Evolutionary conservation across 30 jellyfish, hydroid and myxozoan species (phyloP).

Genomic region (Mastigias papua): DNA sequence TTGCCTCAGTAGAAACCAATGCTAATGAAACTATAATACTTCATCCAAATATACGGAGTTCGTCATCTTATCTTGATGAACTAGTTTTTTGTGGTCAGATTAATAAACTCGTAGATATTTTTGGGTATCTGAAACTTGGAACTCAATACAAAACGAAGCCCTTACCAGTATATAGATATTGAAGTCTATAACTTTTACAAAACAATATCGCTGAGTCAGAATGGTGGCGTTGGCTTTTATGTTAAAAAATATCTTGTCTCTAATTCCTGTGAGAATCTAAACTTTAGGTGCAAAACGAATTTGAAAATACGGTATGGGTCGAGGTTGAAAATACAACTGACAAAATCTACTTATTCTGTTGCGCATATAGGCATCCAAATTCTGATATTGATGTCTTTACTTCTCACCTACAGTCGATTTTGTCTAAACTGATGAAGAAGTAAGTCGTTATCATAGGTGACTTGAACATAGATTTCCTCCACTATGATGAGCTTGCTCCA

Average conservation of each 20-base stretch:
- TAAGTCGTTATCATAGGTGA: slow-evolving; percentile 23
- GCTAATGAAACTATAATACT: neutral
- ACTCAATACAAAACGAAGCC: neutral
- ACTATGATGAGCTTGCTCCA: slow-evolving; percentile 4
- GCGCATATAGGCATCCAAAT: slow-evolving; percentile 23
- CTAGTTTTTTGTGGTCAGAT: neutral
- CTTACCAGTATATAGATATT: slow-evolving; percentile 5
- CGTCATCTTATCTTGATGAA: slow-evolving; percentile 16
- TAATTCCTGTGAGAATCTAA: slow-evolving; percentile 1
- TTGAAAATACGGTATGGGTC: slow-evolving; percentile 30
- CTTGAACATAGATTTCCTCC: neutral
- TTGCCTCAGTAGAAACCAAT: neutral
- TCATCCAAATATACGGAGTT: slow-evolving; percentile 31
- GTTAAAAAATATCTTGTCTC: neutral
- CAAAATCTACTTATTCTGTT: slow-evolving; percentile 2
- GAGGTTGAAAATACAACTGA: no score
- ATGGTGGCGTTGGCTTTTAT: no score
- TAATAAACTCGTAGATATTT: slow-evolving; percentile 6
- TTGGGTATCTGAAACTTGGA: slow-evolving; percentile 38
- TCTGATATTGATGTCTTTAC: slow-evolving; percentile 2
- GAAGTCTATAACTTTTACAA: slow-evolving; percentile 8
- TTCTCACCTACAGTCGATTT: neutral
- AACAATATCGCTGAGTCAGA: slow-evolving; percentile 20
- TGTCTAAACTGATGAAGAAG: neutral
- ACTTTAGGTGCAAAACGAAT: neutral